Conservation (phyloP, 1,140 invertebrate genomes). For the Marisa cornuarietis region DNA sequence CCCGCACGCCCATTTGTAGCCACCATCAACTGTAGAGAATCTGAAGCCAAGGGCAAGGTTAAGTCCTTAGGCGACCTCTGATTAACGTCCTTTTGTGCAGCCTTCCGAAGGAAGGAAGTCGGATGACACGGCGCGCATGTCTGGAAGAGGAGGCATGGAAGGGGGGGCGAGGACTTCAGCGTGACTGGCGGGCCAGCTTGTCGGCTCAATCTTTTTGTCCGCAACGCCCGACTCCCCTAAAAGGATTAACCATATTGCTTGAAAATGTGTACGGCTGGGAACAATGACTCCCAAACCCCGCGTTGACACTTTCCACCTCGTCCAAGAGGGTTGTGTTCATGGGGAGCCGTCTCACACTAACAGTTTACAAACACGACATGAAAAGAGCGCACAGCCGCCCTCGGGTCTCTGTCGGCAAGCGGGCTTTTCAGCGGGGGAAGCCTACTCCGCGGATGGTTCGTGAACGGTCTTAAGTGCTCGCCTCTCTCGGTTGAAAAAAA, state of each 20-base stretch:
- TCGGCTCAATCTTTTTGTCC: not conserved
- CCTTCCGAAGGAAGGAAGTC: not conserved
- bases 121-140: constrained; percentile 5
- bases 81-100: not conserved
- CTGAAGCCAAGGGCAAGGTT: not conserved
- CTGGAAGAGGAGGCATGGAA: not conserved
- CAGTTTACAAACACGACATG: constrained; percentile 8
- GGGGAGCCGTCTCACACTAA: not conserved
- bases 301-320: not conserved
- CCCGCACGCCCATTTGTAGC: no score
- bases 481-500: no score
- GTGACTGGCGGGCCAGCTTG: not conserved
- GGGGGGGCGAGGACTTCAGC: not conserved
- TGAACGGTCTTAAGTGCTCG: no score
- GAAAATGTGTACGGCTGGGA: not conserved
- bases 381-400: not conserved
- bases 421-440: no score
- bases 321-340: not conserved
- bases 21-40: no score
- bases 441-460: no score
- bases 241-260: constrained; percentile 7
- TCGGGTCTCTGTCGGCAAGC: no score
- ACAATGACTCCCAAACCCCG: not conserved
- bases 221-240: not conserved
- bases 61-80: not conserved